Conservation (phyloP, 2,797 vertebrate species). For the Centroberyx gerrardi region DNA sequence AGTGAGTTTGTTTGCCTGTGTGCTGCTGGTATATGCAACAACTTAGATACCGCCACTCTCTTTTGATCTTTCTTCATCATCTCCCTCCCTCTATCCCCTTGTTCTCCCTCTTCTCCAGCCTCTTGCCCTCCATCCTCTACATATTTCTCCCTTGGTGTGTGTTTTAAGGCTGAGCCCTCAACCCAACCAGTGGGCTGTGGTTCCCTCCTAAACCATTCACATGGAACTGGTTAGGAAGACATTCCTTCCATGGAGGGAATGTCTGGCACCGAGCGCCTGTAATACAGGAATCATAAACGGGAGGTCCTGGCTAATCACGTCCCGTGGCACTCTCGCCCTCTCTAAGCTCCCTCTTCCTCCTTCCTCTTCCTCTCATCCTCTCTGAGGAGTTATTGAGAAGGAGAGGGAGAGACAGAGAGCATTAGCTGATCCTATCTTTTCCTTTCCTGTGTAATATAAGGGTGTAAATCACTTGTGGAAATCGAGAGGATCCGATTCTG, state of each 20-base stretch:
- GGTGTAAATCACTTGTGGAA: constrained; percentile 64
- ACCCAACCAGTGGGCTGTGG: constrained; percentile 80
- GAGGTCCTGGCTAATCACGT: constrained; percentile 87
- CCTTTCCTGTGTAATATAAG: constrained; percentile 60
- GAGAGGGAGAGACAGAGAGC: constrained; percentile 46
- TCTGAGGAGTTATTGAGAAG: constrained; percentile 61
- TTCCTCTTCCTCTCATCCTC: constrained; percentile 75
- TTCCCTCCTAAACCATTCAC: constrained; percentile 87
- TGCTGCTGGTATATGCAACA: neutral
- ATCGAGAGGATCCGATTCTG: constrained; percentile 56
- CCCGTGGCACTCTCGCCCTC: constrained; percentile 82
- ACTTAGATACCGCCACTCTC: constrained; percentile 10
- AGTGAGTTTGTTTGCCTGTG: neutral
- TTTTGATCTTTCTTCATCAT: constrained; percentile 52
- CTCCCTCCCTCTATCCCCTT: constrained; percentile 35
- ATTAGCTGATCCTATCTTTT: constrained; percentile 69
- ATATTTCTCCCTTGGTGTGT: constrained; percentile 78
- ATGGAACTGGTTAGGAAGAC: constrained; percentile 89
- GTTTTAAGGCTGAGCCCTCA: constrained; percentile 80
- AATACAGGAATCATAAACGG: constrained; percentile 87
- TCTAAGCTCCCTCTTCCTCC: constrained; percentile 77
- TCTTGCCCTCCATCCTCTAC: constrained; percentile 73
- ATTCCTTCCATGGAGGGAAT: constrained; percentile 89
- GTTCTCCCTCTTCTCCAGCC: constrained; percentile 50
- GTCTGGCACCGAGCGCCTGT: constrained; percentile 84